Base-by-base conservation (phyloP, 2,888 invertebrate species). In the Drosophila tanythrix region DNA sequence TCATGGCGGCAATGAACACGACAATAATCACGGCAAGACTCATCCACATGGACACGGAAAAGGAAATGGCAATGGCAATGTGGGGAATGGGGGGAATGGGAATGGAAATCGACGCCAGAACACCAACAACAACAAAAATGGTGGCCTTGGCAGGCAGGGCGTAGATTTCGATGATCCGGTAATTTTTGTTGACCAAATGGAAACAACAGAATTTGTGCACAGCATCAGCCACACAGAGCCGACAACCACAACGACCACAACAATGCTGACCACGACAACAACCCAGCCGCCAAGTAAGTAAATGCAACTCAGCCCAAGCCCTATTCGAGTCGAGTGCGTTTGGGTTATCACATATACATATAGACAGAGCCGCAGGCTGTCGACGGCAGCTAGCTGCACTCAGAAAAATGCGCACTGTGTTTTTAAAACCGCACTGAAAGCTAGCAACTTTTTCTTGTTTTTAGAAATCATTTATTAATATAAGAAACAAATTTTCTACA, bases 191-290 rank as follows among this genome's bases (percentile, higher is more conserved):
- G 92, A 93, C 85, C 92, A 91, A 84, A 93, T 93, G 88, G 94
- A 94, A 79, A 93, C 94, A 82, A 93, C 94, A 48, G 94, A 94
- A 89, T 93, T 93, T 88, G 92, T 92, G 83, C 81, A 79, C 65
- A 93, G 92, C 79, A 92, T 92, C 84, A 94, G 92, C 83, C 93
- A 91, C 89, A 93, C 93, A 74, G 93, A 92, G 75, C 79, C 91
- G 80, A 85, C 91, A 67, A 88, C 91, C 85, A 88, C 88, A 70
- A 82, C 84, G 62, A 89, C 91, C 88, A 91, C 93, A 91, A 92
- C 92, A 88, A 95, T 95, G 61, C 95, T 95, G 29, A 95, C 95
- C 29, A 95, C 95, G 38, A 92, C 94, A 70, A 95, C 95, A 88
- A 94, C 94, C 46, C 92, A 94, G 82, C 94, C 94, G 66, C 94